A percentile compares a stretch with the other conserved stretches of the same genome.
Conservation (phyloP, 2,113 vertebrate genomes). For the Sinocyclocheilus rhinocerous region DNA sequence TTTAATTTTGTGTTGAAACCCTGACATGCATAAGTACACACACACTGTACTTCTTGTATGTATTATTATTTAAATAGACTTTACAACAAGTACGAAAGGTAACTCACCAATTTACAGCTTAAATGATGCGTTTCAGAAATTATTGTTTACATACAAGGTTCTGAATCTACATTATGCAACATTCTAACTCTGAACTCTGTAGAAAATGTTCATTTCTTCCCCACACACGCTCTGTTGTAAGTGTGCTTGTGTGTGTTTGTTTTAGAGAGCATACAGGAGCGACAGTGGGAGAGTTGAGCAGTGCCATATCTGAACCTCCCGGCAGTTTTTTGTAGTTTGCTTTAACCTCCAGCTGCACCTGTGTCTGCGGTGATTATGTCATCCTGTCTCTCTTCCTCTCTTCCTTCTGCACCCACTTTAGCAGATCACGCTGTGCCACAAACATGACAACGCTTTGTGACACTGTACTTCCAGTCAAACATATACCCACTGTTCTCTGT, state of each 20-base stretch:
- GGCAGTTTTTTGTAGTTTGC: constrained; percentile 49
- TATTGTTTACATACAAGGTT: not conserved
- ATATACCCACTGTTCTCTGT: constrained; percentile 17
- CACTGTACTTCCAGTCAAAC: constrained; percentile 37
- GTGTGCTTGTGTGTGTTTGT: constrained; percentile 1
- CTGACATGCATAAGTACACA: not conserved
- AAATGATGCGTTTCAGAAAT: not conserved
- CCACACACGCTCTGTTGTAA: not conserved
- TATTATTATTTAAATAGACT: too few species aligned
- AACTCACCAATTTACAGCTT: not conserved
- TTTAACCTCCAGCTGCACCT: constrained; percentile 56
- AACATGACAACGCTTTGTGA: not conserved
- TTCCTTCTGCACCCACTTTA: not conserved
- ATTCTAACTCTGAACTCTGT: not conserved
- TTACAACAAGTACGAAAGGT: not conserved
- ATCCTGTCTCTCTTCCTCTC: constrained; percentile 36
- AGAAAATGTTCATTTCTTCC: not conserved
- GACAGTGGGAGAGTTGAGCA: constrained; percentile 46
- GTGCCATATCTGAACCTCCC: constrained; percentile 33
- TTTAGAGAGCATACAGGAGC: constrained; percentile 18
- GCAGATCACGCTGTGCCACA: constrained; percentile 18
- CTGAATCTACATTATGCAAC: not conserved
- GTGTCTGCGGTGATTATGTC: constrained; percentile 50
- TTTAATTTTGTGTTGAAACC: not conserved
- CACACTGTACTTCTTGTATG: too few species aligned